Conservation (phyloP, 2,113 vertebrate species). For the Colistium nudipinnis region DNA sequence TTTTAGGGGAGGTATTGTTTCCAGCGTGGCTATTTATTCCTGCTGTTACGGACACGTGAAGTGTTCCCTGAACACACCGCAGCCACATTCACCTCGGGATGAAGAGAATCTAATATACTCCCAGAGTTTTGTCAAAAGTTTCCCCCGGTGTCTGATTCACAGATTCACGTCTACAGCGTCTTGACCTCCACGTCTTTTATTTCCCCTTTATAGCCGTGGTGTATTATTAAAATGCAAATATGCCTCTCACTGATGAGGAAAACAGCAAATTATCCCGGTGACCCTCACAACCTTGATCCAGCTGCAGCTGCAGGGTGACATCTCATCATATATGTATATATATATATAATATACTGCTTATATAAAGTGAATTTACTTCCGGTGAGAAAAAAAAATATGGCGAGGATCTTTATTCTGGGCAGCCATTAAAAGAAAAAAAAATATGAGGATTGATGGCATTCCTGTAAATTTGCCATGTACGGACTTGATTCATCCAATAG, state of each 20-base stretch:
- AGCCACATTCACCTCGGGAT: neutral
- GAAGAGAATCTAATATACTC: too few relatives aligned
- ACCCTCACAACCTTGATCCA: neutral
- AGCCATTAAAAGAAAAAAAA: too few relatives aligned
- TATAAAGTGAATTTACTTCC: too few relatives aligned
- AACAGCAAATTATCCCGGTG: neutral
- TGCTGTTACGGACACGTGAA: neutral
- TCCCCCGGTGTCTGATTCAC: constrained; percentile 15
- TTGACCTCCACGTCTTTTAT: neutral
- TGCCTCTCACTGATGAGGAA: neutral
- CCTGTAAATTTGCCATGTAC: too few relatives aligned
- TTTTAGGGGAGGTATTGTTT: neutral
- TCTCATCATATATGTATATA: too few relatives aligned
- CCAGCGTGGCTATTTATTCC: neutral
- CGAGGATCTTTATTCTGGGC: too few relatives aligned
- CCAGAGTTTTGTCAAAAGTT: too few relatives aligned
- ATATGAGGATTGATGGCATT: too few relatives aligned
- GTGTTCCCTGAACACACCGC: neutral
- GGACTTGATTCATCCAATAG: too few relatives aligned
- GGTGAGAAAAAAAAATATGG: too few relatives aligned
- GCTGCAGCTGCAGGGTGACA: neutral
- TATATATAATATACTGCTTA: too few relatives aligned
- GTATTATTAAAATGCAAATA: constrained; percentile 14
- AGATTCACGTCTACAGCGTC: constrained; percentile 21
- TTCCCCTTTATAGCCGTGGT: neutral